These are phyloP conservation scores for Apantesis nais DNA, from an alignment of 2,888 invertebrate genomes.

Conservation along the genomic window DNA sequence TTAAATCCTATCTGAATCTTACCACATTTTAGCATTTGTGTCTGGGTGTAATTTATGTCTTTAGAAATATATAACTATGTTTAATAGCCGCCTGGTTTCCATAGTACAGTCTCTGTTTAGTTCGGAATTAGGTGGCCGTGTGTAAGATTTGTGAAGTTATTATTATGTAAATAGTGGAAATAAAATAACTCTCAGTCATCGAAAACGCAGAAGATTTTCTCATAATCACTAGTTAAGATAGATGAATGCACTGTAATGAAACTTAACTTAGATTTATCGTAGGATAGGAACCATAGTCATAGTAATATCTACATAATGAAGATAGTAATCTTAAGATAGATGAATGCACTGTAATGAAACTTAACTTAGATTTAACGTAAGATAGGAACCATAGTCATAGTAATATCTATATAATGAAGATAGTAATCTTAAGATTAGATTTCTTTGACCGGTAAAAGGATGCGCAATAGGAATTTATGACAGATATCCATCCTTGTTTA, in stretches of 20 bases:
- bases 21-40: no score
- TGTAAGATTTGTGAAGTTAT: no score
- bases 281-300: background rate
- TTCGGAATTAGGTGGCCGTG: no score
- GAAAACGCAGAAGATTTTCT: background rate
- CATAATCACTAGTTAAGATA: no score
- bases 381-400: background rate
- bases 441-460: background rate
- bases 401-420: background rate
- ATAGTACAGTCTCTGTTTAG: no score
- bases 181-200: background rate
- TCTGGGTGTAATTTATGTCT: no score
- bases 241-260: background rate
- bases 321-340: background rate
- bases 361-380: background rate
- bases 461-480: background rate
- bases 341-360: background rate
- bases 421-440: background rate
- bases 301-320: background rate
- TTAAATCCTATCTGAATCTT: no score
- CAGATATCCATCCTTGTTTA: background rate
- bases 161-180: no score
- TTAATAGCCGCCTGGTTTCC: no score
- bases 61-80: no score
- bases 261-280: background rate